These are phyloP conservation scores for Synanthedon myopaeformis DNA, from an alignment of 2,888 invertebrate genomes.

Conservation along the genomic window DNA sequence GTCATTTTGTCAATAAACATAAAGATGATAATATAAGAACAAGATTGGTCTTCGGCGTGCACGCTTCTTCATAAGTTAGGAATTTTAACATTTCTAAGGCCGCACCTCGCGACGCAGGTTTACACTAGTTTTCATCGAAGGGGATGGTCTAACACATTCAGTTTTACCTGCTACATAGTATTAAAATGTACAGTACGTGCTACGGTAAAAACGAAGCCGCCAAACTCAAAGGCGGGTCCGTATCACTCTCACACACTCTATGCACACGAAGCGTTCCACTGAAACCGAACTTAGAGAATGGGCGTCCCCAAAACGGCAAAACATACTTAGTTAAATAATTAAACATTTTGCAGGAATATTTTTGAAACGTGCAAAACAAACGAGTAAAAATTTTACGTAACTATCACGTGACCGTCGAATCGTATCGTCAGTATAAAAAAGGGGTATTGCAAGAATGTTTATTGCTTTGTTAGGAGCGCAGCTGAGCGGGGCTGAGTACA, in stretches of 20 bases:
- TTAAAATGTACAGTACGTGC: constrained; percentile 38
- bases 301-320: constrained; percentile 19
- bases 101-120: constrained; percentile 30
- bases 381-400: constrained; percentile 19
- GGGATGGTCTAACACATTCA: constrained; percentile 58
- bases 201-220: constrained; percentile 28
- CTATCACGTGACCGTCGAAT: not conserved
- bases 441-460: constrained; percentile 37
- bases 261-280: constrained; percentile 9
- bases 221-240: constrained; percentile 7
- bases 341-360: constrained; percentile 43
- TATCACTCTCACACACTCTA: constrained; percentile 1
- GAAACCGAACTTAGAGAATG: constrained; percentile 8
- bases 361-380: constrained; percentile 59
- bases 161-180: constrained; percentile 40
- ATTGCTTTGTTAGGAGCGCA: constrained; percentile 68
- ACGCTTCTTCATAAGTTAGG: not conserved
- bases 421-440: constrained; percentile 13
- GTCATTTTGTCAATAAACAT: constrained; percentile 1
- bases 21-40: not conserved
- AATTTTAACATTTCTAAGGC: constrained; percentile 10
- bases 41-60: not conserved
- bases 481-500: constrained; percentile 74
- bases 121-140: constrained; percentile 43
- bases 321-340: constrained; percentile 24